Base-by-base conservation (phyloP, 1,140 invertebrate species). In the Rhynchophorus ferrugineus region DNA sequence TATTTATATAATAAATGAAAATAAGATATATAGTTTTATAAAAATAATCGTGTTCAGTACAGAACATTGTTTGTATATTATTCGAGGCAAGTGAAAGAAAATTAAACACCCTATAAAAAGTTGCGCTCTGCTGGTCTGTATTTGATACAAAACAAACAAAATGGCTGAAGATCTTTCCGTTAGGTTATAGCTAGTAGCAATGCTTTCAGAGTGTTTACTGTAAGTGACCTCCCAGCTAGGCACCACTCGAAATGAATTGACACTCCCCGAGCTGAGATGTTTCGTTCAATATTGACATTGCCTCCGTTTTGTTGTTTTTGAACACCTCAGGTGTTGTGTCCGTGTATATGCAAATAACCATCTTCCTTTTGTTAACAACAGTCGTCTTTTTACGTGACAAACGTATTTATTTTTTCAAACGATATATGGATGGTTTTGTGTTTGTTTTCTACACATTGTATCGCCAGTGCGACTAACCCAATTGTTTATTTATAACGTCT, bases 241-340 rank as follows among this genome's bases (percentile, higher is more conserved):
- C 5, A 29, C 24, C 24, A 6, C 24, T 29, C 24, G 24, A 29
- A 6, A 29, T 29, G 24, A 29, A 29, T 29, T 29, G 24, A 38
- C 36, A 14, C 36, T 17, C 36, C 36, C n/a, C 7, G 17, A 38
- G 36, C 17, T 38, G 17, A 38, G 36, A 38, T 38, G 36, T 17
- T 17, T 38, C 36, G 17, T 5, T 13, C 17, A 38, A 38, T 38
- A 38, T 38, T 38, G 36, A 38, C 17, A 7, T 17, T 29, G 24
- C 3, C 5, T 13, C 36, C 5, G 36, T 17, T 17, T 6, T 38
- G n/a, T 38, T 38, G 36, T 38, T 38, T 38, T 38, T 17, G 36
- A 38, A 38, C 36, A 38, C 36, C 36, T 38, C 36, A 17, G 36
- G 17, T 38, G 36, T 38, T 38, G 36, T 38, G 36, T 13, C 36